Evolutionary conservation across 2,888 invertebrate genomes (phyloP), one percentile per base, ranked within the genome.

Genomic region (Cylloceria caligata): DNA sequence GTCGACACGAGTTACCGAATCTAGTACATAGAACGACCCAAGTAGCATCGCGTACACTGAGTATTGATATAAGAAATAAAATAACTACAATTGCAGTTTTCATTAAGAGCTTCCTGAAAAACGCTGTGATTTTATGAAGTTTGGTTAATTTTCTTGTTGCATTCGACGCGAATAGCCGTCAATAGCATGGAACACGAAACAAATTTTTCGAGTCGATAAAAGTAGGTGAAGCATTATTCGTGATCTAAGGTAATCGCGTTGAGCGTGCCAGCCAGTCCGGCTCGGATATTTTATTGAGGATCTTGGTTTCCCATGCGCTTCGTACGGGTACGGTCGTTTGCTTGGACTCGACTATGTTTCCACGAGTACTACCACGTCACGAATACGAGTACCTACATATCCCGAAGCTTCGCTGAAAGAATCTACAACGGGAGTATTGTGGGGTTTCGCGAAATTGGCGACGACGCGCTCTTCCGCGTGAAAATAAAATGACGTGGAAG

Each of bases 211-310:
- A 69, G 69, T 75, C 75, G 75, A 80, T 69, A 76, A 80, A 76
- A 76, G 36, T 47, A 19, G 60, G 65, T 13, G 45, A 19, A 45
- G 27, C 3, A 60, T 27, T 42, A 42, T 55, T 34, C 42, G 62
- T 13, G 55, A 80, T 36, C 55, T 11, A 49, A 13, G 27, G 11
- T 49, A 49, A 52, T 21, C 57, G 34, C 45, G 39, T 49, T 7
- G 74, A 67, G 79, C 39, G 45, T 75, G 79, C 82, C 82, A 82
- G 78, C 67, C 21, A 77, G 62, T 73, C 42, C 72, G 64, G 49
- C 52, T 52, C 49, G 55, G 62, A 77, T 82, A 72, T 82, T 82
- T 82, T 82, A 82, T 82, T 68, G 75, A 82, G 71, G 79, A 79
- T 82, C 71, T 82, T 71, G 79, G 52, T 64, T 77, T 62, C 60